Evolutionary conservation across 2,888 invertebrate species (phyloP).

Genomic region (Idaea aversata): DNA sequence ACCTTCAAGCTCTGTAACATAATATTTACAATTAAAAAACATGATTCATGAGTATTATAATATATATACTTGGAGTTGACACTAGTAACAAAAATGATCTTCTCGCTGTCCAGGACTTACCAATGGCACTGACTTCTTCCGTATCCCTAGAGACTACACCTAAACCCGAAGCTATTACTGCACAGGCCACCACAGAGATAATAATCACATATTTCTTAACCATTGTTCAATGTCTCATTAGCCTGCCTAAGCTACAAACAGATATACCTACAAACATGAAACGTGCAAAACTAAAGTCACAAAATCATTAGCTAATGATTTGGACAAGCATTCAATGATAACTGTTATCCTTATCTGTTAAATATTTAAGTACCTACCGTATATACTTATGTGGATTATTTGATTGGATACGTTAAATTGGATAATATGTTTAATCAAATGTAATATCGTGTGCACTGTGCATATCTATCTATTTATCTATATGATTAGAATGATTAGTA

Average conservation of each 20-base stretch:
- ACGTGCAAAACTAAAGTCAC: not conserved
- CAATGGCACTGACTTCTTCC: conserved; percentile 16
- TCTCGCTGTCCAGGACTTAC: conserved; percentile 14
- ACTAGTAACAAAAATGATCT: no score
- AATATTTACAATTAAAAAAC: not conserved
- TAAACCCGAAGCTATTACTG: conserved; percentile 37
- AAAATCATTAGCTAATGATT: conserved; percentile 4
- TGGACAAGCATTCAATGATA: conserved; percentile 28
- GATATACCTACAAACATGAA: not conserved
- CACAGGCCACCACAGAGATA: not conserved
- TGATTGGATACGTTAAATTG: not conserved
- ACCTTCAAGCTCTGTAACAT: conserved; percentile 49
- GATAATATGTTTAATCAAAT: not conserved
- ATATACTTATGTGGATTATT: not conserved
- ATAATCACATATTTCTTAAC: not conserved
- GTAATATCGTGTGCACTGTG: not conserved
- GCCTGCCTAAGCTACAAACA: not conserved
- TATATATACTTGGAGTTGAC: no score
- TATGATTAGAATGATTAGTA: no score
- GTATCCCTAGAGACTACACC: conserved; percentile 26
- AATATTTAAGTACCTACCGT: not conserved
- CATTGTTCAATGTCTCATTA: not conserved
- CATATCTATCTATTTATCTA: not conserved
- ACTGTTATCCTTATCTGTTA: conserved; percentile 12
- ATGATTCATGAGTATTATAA: no score